Percentiles rank a stretch among this genome's conserved stretches.
phyloP scores from a whole-genome alignment of 2,797 vertebrate genomes.

The Psittacula derbiana region DNA sequence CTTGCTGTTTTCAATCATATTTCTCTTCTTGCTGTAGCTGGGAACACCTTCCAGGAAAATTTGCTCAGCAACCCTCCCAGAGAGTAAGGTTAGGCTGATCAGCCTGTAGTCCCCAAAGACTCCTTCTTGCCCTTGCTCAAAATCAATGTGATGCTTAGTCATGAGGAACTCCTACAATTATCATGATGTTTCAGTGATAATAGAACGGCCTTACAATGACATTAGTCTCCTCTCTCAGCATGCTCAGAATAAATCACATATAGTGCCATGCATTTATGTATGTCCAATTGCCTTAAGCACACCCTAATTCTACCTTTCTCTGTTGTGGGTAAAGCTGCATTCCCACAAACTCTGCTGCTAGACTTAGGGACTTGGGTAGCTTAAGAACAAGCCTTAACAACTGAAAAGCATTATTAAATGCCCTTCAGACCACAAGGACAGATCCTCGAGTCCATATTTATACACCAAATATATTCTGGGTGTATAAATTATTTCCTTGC shows the following conservation, averaged over 20 bases:
- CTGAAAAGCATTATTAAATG: not conserved
- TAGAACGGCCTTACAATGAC: not conserved
- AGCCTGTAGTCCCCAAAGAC: not conserved
- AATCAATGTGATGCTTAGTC: not conserved
- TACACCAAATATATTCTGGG: not conserved
- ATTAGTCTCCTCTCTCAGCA: not conserved
- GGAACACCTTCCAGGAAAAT: not conserved
- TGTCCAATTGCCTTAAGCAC: not conserved
- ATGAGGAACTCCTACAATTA: not conserved
- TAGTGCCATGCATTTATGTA: not conserved
- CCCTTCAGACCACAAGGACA: not conserved
- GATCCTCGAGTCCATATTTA: not conserved
- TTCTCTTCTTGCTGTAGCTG: not conserved
- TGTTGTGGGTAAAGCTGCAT: not conserved
- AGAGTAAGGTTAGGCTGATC: not conserved
- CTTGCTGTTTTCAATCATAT: not conserved
- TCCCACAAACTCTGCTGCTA: not conserved
- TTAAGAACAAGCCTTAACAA: not conserved
- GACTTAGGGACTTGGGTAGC: not conserved
- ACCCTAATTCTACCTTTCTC: not conserved
- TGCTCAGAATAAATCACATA: not conserved
- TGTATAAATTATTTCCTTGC: not conserved
- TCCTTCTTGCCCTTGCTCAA: not conserved
- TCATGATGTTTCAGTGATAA: not conserved
- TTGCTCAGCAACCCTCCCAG: not conserved